Conservation (phyloP, 1,140 invertebrate species). For the Hylyphantes graminicola region DNA sequence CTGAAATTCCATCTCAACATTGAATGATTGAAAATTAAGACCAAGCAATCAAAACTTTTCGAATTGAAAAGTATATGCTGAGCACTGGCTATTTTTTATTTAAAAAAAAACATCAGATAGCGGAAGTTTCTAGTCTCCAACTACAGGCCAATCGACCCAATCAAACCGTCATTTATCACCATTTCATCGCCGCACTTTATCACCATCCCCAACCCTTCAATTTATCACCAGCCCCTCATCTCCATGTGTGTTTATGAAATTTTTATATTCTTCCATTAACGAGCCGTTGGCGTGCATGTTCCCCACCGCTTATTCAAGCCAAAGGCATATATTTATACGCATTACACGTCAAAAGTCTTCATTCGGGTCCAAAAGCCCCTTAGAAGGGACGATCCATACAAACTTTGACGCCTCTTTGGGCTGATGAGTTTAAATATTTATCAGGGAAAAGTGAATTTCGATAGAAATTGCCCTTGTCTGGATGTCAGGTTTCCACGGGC, state of each 20-base stretch:
- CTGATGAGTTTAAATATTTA: slow-evolving; percentile 42
- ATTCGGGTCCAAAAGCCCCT: background rate
- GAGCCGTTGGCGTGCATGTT: slow-evolving; percentile 25
- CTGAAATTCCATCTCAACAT: too few relatives aligned
- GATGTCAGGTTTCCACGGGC: background rate
- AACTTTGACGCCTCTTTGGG: slow-evolving; percentile 15
- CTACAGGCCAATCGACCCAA: background rate
- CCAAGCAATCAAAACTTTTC: too few relatives aligned
- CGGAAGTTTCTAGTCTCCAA: too few relatives aligned
- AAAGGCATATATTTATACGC: slow-evolving; percentile 19
- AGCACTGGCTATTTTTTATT: too few relatives aligned
- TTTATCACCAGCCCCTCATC: background rate
- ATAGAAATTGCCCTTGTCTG: slow-evolving; percentile 15
- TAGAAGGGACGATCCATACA: background rate
- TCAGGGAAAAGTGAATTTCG: slow-evolving; percentile 21
- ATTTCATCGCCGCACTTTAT: background rate
- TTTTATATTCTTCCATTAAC: slow-evolving; percentile 41
- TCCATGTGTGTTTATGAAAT: slow-evolving; percentile 11
- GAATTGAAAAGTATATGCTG: too few relatives aligned
- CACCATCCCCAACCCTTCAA: background rate
- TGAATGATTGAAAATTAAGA: too few relatives aligned
- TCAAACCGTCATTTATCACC: background rate
- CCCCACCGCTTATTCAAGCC: background rate
- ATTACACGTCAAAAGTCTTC: slow-evolving; percentile 1
- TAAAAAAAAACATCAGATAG: too few relatives aligned